These are phyloP conservation scores for Leptinotarsa juncta DNA, from an alignment of 2,888 invertebrate species.

Conservation along the genomic window DNA sequence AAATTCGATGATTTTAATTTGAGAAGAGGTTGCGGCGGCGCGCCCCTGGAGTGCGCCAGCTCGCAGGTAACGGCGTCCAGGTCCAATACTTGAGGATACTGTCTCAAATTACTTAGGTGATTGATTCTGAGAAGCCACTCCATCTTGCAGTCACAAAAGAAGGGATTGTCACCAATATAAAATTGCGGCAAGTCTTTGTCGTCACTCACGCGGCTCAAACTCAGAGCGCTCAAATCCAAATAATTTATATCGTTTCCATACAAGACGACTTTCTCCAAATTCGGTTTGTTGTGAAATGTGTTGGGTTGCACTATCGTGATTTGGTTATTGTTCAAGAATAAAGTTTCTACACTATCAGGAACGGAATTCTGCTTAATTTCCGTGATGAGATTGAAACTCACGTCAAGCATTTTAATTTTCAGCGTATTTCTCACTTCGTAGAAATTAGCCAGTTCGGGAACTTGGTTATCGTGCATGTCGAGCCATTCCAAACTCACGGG, in stretches of 20 bases:
- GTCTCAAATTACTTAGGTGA: constrained; percentile 77
- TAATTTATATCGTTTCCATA: constrained; percentile 80
- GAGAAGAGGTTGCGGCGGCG: constrained; percentile 74
- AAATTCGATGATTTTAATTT: constrained; percentile 81
- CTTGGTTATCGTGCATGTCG: constrained; percentile 84
- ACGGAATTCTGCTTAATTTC: constrained; percentile 77
- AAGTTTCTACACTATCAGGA: constrained; percentile 79
- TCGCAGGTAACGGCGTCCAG: constrained; percentile 82
- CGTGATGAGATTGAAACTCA: constrained; percentile 78
- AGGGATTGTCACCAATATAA: constrained; percentile 85
- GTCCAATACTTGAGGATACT: constrained; percentile 84
- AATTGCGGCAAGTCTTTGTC: constrained; percentile 81
- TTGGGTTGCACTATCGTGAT: constrained; percentile 78
- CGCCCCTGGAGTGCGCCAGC: constrained; percentile 75
- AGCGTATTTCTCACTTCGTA: constrained; percentile 75
- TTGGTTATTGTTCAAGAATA: constrained; percentile 80
- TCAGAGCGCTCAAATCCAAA: constrained; percentile 78
- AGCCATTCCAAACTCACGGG: constrained; percentile 82
- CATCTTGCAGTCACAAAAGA: constrained; percentile 88
- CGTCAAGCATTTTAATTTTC: constrained; percentile 81
- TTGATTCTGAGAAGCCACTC: constrained; percentile 87
- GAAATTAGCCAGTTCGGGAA: constrained; percentile 80
- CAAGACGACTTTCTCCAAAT: constrained; percentile 80
- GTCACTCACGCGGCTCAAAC: constrained; percentile 74
- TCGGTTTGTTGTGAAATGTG: constrained; percentile 77